Evolutionary conservation across 1,140 invertebrate genomes (phyloP).

Genomic region (Eubasilissa regina): DNA sequence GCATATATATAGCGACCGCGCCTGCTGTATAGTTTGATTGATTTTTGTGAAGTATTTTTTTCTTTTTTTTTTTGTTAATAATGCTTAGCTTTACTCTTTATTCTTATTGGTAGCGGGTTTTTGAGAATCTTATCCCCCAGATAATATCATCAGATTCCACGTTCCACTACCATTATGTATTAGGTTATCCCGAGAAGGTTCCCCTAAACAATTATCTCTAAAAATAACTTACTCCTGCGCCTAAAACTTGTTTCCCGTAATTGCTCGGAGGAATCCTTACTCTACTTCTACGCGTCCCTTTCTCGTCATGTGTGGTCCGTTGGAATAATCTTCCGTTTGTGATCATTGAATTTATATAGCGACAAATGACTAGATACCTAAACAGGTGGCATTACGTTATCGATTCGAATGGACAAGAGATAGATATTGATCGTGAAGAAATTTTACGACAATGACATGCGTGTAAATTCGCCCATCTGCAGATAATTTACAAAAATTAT

Average conservation of each 20-base stretch:
- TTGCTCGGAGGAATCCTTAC: conserved; percentile 4
- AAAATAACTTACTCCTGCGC: background rate
- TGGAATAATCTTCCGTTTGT: background rate
- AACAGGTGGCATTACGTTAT: too few relatives aligned
- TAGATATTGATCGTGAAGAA: background rate
- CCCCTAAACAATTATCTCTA: background rate
- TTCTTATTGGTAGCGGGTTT: too few relatives aligned
- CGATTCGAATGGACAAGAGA: too few relatives aligned
- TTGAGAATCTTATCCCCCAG: too few relatives aligned
- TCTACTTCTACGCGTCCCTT: background rate
- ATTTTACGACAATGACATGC: background rate
- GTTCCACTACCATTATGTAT: background rate
- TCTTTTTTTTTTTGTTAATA: too few relatives aligned
- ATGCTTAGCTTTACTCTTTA: too few relatives aligned
- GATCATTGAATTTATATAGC: background rate
- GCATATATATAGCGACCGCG: too few relatives aligned
- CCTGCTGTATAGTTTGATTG: too few relatives aligned
- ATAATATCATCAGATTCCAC: conserved; percentile 17
- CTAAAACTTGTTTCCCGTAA: conserved; percentile 25
- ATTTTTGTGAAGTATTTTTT: too few relatives aligned
- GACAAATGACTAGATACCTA: too few relatives aligned
- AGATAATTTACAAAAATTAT: too few relatives aligned
- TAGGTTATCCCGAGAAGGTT: background rate
- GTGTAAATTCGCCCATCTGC: too few relatives aligned
- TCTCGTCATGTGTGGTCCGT: conserved; percentile 18